Conservation (phyloP, 2,888 invertebrate species). For the Aspidiotus rigidus region DNA sequence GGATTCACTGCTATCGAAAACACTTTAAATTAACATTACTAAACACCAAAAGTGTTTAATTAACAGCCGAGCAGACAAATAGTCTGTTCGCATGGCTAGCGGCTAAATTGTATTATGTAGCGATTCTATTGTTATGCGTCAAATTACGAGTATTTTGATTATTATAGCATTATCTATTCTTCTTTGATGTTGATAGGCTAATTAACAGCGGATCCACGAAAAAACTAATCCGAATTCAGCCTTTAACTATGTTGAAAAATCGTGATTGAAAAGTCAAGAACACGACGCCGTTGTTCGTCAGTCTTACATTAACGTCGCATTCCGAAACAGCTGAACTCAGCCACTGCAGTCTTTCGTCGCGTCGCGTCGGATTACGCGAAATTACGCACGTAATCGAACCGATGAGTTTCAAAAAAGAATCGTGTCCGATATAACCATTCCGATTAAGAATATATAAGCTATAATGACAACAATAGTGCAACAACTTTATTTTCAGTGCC, state of each 20-base stretch:
- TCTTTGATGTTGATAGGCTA: constrained; percentile 27
- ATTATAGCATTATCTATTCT: constrained; percentile 16
- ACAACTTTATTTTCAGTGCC: no score
- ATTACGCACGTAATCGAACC: no score
- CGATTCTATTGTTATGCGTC: constrained; percentile 17
- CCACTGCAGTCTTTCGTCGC: no score
- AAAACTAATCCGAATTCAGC: constrained; percentile 30
- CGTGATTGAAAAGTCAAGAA: constrained; percentile 21
- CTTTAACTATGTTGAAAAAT: constrained; percentile 28
- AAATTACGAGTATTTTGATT: constrained; percentile 16
- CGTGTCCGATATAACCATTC: no score
- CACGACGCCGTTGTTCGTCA: background rate
- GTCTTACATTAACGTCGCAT: constrained; percentile 12
- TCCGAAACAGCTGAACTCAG: background rate
- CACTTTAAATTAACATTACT: constrained; percentile 33
- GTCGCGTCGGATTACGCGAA: no score
- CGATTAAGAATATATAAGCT: no score
- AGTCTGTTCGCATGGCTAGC: constrained; percentile 28
- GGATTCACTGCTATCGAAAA: constrained; percentile 23
- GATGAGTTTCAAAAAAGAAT: no score
- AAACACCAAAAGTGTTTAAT: constrained; percentile 34
- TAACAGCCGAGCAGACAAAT: constrained; percentile 32
- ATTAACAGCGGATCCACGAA: constrained; percentile 25
- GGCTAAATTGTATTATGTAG: constrained; percentile 29
- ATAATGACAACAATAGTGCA: no score